These are phyloP conservation scores for Neria commutata DNA, from an alignment of 2,888 invertebrate genomes.

Conservation along the genomic window DNA sequence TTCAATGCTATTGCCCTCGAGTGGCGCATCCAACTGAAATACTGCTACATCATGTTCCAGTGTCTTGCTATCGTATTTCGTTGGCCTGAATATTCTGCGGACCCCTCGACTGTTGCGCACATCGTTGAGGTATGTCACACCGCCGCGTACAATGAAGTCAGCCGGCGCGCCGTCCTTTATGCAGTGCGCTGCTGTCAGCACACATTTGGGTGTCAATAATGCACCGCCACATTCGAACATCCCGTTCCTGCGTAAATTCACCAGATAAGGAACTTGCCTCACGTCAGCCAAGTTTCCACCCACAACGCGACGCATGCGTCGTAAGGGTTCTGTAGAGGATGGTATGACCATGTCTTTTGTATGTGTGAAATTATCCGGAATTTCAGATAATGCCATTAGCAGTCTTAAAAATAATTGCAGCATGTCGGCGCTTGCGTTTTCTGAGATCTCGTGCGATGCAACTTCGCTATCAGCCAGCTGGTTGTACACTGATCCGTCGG, in stretches of 20 bases:
- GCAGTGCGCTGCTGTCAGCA: conserved; percentile 56
- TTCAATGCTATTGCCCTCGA: conserved; percentile 32
- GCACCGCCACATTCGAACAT: conserved; percentile 53
- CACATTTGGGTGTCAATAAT: conserved; percentile 44
- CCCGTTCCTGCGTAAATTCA: conserved; percentile 45
- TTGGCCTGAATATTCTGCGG: conserved; percentile 35
- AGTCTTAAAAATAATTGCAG: not conserved
- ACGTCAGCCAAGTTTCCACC: conserved; percentile 44
- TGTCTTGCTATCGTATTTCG: conserved; percentile 34
- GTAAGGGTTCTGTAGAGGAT: too few species aligned
- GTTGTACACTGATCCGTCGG: too few species aligned
- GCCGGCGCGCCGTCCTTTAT: conserved; percentile 25
- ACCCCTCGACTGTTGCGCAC: conserved; percentile 37
- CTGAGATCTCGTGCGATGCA: not conserved
- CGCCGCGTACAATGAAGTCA: conserved; percentile 45
- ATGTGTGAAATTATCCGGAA: too few species aligned
- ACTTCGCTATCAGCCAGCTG: too few species aligned
- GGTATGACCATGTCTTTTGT: too few species aligned
- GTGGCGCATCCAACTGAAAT: conserved; percentile 37
- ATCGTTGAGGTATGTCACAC: conserved; percentile 43
- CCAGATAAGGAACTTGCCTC: conserved; percentile 43
- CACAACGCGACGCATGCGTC: conserved; percentile 45
- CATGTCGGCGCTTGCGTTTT: not conserved
- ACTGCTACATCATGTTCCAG: conserved; percentile 50
- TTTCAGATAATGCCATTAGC: not conserved